Evolutionary conservation across 2,888 invertebrate genomes (phyloP).

Genomic region (Geotrupes spiniger): DNA sequence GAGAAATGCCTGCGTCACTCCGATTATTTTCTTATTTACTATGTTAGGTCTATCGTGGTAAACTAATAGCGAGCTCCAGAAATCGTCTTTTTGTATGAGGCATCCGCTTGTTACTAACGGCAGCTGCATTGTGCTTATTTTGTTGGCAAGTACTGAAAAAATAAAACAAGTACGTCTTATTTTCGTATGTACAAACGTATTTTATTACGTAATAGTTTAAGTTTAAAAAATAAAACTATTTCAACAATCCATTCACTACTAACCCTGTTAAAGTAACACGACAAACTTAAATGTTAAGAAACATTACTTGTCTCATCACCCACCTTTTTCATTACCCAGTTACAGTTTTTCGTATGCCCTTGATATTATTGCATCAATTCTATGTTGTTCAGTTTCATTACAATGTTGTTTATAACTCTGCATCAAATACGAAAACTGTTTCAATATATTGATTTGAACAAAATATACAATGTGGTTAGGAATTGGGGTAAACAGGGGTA

Average conservation of each 20-base stretch:
- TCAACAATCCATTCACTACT: no score
- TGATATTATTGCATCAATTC: constrained; percentile 69
- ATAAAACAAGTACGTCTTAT: neutral
- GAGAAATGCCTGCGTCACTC: constrained; percentile 44
- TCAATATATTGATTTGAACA: neutral
- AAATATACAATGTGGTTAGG: neutral
- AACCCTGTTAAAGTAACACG: no score
- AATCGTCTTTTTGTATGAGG: constrained; percentile 47
- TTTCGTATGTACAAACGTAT: neutral
- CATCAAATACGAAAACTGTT: constrained; percentile 32
- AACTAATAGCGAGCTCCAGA: constrained; percentile 64
- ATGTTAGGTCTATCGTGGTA: constrained; percentile 68
- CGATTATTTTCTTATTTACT: constrained; percentile 69
- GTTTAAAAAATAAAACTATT: no score
- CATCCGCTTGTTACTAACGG: constrained; percentile 44
- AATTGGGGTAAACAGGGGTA: no score
- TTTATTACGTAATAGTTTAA: neutral
- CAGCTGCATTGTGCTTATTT: constrained; percentile 37
- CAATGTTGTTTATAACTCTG: constrained; percentile 76
- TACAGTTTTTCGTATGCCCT: constrained; percentile 70
- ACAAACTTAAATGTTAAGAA: no score
- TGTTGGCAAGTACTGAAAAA: constrained; percentile 5
- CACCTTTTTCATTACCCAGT: constrained; percentile 79
- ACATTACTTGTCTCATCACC: constrained; percentile 15
- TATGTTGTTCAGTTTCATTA: constrained; percentile 68